These are phyloP conservation scores for Otus sunia DNA, from an alignment of 2,113 vertebrate genomes.

Conservation along the genomic window DNA sequence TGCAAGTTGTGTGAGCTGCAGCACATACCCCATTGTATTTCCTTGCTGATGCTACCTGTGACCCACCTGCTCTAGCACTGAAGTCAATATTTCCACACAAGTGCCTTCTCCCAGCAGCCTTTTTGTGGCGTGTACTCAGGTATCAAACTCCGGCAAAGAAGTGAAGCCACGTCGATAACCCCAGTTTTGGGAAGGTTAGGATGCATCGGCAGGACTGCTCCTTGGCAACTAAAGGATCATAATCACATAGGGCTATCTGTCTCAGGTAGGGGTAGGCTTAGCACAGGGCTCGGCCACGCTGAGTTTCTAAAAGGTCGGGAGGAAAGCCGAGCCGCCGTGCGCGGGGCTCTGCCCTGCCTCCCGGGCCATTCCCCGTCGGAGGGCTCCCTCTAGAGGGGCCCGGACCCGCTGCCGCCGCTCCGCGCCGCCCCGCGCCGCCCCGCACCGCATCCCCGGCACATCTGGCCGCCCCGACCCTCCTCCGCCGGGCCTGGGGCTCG, in stretches of 20 bases:
- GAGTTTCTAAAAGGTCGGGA: rapidly evolving
- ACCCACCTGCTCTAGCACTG: not conserved
- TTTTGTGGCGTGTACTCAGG: not conserved
- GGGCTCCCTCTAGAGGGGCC: constrained; percentile 44
- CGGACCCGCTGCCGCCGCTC: not conserved
- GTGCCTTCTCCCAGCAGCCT: not conserved
- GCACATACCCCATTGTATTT: not conserved
- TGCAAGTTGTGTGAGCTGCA: rapidly evolving
- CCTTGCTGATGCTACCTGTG: not conserved
- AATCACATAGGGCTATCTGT: rapidly evolving
- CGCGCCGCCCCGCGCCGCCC: too few species aligned
- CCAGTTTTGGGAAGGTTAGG: rapidly evolving
- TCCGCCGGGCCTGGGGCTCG: not conserved
- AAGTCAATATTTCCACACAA: rapidly evolving
- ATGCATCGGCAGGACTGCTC: rapidly evolving
- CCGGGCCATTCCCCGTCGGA: constrained; percentile 3
- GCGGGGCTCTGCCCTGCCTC: rapidly evolving
- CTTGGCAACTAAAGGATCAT: rapidly evolving
- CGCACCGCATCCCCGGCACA: too few species aligned
- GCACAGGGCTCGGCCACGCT: not conserved
- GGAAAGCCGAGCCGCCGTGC: rapidly evolving
- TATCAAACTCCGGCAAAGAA: not conserved
- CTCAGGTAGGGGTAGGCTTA: rapidly evolving
- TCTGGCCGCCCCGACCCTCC: too few species aligned
- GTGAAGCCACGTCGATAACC: rapidly evolving